Conservation (phyloP, 2,113 vertebrate species). For the Oryzias celebensis region DNA sequence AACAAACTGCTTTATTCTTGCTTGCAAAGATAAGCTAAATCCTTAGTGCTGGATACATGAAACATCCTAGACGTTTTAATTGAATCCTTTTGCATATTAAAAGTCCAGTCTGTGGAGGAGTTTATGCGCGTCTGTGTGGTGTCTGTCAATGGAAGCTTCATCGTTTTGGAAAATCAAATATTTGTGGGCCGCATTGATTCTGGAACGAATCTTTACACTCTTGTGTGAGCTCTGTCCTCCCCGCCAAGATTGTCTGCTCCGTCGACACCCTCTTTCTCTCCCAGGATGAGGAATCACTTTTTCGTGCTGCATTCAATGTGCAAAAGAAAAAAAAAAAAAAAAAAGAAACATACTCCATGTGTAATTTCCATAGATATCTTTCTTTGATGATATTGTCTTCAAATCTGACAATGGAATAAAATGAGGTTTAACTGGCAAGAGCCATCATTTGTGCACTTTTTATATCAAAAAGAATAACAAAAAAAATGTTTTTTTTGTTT, state of each 20-base stretch:
- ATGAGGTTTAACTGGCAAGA: too few relatives aligned
- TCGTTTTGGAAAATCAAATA: slow-evolving; percentile 64
- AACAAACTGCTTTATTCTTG: neutral
- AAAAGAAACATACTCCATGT: neutral
- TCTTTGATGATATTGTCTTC: slow-evolving; percentile 7
- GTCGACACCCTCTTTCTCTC: slow-evolving; percentile 62
- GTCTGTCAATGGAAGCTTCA: slow-evolving; percentile 45
- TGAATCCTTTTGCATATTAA: too few relatives aligned
- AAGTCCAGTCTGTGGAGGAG: neutral
- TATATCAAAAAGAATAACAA: too few relatives aligned
- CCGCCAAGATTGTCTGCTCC: slow-evolving; percentile 68
- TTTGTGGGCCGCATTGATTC: slow-evolving; percentile 70
- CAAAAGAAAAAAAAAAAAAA: too few relatives aligned
- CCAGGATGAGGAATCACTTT: slow-evolving; percentile 39
- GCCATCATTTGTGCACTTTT: too few relatives aligned
- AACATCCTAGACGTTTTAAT: too few relatives aligned
- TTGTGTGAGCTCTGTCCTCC: slow-evolving; percentile 43
- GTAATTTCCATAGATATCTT: slow-evolving; percentile 17
- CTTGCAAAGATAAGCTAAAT: too few relatives aligned
- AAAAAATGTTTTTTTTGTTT: too few relatives aligned
- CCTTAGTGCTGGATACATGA: too few relatives aligned
- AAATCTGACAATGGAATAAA: neutral
- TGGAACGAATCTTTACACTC: slow-evolving; percentile 56
- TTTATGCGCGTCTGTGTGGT: slow-evolving; percentile 13
- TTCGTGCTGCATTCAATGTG: slow-evolving; percentile 30